Conservation (phyloP, 2,113 vertebrate genomes). For the Gambusia affinis region DNA sequence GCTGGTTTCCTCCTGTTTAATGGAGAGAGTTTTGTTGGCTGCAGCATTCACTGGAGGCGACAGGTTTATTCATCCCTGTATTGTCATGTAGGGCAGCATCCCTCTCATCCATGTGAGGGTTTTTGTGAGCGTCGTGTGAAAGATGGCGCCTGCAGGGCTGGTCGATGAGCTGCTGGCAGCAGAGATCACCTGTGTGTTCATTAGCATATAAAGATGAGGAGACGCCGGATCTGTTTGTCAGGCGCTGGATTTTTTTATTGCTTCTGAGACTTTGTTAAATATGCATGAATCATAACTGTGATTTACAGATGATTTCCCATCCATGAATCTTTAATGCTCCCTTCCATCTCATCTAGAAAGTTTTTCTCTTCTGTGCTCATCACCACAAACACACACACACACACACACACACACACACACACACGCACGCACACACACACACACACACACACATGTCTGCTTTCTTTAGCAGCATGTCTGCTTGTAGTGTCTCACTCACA, state of each 20-base stretch:
- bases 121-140: conserved; percentile 33
- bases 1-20: conserved; percentile 25
- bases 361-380: conserved; percentile 45
- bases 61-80: conserved; percentile 49
- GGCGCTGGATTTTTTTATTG: conserved; percentile 39
- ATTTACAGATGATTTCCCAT: conserved; percentile 65
- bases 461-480: conserved; percentile 13
- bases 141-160: conserved; percentile 44
- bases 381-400: conserved; percentile 10
- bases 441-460: not conserved
- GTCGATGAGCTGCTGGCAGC: conserved; percentile 30
- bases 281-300: conserved; percentile 71
- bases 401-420: not conserved
- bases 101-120: conserved; percentile 35
- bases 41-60: conserved; percentile 10
- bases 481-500: not conserved
- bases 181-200: conserved; percentile 33
- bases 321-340: conserved; percentile 67
- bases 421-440: too few relatives aligned
- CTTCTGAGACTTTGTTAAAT: conserved; percentile 56
- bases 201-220: conserved; percentile 53
- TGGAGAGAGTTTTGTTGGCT: conserved; percentile 25
- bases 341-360: conserved; percentile 46
- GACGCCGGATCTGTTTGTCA: conserved; percentile 7
- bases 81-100: conserved; percentile 36